Evolutionary conservation across 2,113 vertebrate genomes (phyloP).

Genomic region (Lycaon pictus): DNA sequence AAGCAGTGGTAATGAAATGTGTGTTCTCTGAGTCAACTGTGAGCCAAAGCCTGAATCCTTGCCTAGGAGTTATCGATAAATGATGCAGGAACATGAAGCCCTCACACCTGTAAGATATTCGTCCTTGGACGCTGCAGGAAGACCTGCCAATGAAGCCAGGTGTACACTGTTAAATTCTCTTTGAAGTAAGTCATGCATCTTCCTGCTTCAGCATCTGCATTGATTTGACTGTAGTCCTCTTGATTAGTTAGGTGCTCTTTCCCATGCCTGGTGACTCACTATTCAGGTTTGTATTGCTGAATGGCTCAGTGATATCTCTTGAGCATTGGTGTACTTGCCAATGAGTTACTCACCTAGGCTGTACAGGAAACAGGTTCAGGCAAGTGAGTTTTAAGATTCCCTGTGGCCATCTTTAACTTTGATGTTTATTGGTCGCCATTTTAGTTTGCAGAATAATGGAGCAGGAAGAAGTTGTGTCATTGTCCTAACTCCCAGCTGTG

Average conservation of each 20-base stretch:
- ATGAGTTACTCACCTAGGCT: slow-evolving; percentile 10
- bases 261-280: slow-evolving; percentile 34
- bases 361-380: slow-evolving; percentile 43
- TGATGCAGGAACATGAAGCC: neutral
- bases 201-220: neutral
- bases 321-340: neutral
- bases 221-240: neutral
- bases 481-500: slow-evolving; percentile 11
- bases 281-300: neutral
- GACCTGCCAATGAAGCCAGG: neutral
- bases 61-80: neutral
- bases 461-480: neutral
- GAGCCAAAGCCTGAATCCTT: neutral
- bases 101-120: neutral
- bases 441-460: neutral
- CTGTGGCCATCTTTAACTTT: slow-evolving; percentile 29
- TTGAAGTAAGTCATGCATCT: neutral
- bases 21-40: neutral
- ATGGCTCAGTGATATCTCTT: neutral
- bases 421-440: slow-evolving; percentile 25
- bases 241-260: neutral
- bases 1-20: neutral
- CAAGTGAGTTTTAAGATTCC: slow-evolving; percentile 65
- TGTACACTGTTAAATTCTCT: neutral
- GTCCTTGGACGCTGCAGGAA: neutral